Evolutionary conservation across 2,113 vertebrate genomes (phyloP).

Genomic region (Antechinus flavipes): DNA sequence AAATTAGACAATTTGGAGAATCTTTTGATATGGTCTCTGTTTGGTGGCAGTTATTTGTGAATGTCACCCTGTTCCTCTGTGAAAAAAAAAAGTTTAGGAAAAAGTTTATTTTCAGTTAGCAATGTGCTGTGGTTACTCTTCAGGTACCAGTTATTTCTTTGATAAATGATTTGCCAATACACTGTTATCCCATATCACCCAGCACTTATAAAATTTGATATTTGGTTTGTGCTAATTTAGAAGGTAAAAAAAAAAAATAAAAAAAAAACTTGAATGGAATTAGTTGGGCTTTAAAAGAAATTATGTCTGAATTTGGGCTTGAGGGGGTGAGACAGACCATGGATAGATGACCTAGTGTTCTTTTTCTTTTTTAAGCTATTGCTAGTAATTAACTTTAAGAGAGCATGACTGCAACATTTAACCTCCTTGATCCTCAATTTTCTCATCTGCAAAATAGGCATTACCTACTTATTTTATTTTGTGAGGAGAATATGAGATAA

Average conservation of each 20-base stretch:
- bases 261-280: neutral
- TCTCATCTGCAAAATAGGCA: neutral
- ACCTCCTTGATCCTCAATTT: neutral
- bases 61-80: constrained; percentile 13
- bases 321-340: neutral
- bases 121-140: neutral
- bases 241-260: neutral
- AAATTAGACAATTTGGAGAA: constrained; percentile 38
- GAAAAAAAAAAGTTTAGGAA: constrained; percentile 45
- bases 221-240: neutral
- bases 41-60: neutral
- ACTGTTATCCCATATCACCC: neutral
- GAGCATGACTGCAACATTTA: neutral
- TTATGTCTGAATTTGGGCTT: neutral
- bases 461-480: neutral
- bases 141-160: neutral
- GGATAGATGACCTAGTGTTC: neutral
- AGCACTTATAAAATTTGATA: neutral
- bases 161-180: neutral
- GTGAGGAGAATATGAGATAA: neutral
- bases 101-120: neutral
- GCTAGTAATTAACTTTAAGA: constrained; percentile 1
- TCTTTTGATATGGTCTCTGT: constrained; percentile 25
- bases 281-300: neutral
- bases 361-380: neutral